Percentiles rank a stretch among this genome's conserved stretches.
phyloP scores from a whole-genome alignment of 2,888 invertebrate genomes.

The Mamestra brassicae region DNA sequence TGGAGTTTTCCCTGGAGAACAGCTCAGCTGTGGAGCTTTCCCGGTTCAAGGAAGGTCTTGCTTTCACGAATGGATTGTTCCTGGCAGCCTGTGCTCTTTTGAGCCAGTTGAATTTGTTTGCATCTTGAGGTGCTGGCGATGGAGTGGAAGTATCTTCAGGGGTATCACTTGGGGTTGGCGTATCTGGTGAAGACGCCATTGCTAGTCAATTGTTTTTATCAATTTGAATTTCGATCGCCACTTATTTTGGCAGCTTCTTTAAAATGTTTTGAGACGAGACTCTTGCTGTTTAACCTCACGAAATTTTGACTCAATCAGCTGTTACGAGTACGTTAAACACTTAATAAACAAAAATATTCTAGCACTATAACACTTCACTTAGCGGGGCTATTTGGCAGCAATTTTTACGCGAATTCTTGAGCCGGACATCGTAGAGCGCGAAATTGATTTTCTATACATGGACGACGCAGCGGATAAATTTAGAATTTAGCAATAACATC shows the following conservation, averaged over 20 bases:
- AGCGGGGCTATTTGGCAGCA: conserved; percentile 33
- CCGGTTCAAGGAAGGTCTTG: conserved; percentile 82
- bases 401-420: conserved; percentile 26
- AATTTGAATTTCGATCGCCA: not conserved
- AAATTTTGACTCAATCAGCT: not conserved
- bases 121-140: conserved; percentile 74
- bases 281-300: not conserved
- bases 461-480: conserved; percentile 33
- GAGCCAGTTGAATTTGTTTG: conserved; percentile 85
- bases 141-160: conserved; percentile 79
- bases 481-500: conserved; percentile 43
- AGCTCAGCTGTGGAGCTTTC: conserved; percentile 86
- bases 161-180: conserved; percentile 71
- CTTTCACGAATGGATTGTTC: conserved; percentile 85
- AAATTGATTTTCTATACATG: conserved; percentile 25
- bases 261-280: not conserved
- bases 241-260: not conserved
- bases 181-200: conserved; percentile 67
- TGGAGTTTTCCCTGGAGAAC: conserved; percentile 85
- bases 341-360: conserved; percentile 18
- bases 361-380: conserved; percentile 33
- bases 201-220: not conserved
- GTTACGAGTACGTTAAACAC: conserved; percentile 9
- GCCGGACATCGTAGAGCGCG: conserved; percentile 29
- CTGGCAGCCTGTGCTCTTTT: conserved; percentile 79